These are phyloP conservation scores for Cnemophilus loriae DNA, from an alignment of 2,113 vertebrate genomes.

Conservation along the genomic window DNA sequence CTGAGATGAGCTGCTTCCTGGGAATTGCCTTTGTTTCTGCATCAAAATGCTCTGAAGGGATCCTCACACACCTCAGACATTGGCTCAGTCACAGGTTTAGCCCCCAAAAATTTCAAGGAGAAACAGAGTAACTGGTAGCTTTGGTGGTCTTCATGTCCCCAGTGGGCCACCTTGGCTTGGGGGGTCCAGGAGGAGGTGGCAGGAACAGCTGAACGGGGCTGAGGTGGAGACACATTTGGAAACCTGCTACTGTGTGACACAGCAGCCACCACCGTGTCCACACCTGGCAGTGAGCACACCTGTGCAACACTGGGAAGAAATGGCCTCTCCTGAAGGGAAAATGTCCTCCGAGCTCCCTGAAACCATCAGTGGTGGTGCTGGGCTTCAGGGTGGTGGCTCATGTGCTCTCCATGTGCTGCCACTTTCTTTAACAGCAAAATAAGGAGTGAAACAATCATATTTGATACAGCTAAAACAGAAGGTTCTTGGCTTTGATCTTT, in stretches of 20 bases:
- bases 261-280: rapidly evolving
- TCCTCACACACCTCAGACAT: background rate
- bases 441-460: background rate
- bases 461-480: background rate
- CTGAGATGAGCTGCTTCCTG: background rate
- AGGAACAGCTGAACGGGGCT: background rate
- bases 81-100: background rate
- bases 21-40: background rate
- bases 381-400: background rate
- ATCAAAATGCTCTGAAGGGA: background rate
- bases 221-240: background rate
- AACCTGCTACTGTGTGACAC: background rate
- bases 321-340: background rate
- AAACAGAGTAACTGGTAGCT: background rate
- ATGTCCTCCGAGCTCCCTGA: background rate
- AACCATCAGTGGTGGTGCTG: background rate
- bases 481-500: background rate
- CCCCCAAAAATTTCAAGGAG: background rate
- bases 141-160: background rate
- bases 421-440: background rate
- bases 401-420: background rate
- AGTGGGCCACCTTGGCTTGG: background rate
- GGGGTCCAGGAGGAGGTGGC: too few species aligned
- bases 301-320: background rate
- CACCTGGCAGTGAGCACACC: background rate